A percentile compares a stretch with the other conserved stretches of the same genome.
Conservation (phyloP, 2,888 invertebrate genomes). For the Alviniconcha strummeri region DNA sequence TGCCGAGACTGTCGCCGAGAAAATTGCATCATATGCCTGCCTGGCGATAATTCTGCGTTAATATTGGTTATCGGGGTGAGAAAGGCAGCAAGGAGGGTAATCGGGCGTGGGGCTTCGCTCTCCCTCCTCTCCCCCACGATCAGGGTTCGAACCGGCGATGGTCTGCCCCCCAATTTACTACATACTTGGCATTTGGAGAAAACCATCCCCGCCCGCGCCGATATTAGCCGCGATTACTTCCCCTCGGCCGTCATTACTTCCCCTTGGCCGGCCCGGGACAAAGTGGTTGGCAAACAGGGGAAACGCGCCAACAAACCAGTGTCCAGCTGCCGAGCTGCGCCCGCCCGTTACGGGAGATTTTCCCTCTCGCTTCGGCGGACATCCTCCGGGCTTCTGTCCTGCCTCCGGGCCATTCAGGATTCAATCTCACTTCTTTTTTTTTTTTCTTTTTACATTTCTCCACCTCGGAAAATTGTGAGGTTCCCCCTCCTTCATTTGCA, state of each 20-base stretch:
- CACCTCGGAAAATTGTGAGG: conserved; percentile 25
- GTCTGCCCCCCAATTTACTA: conserved; percentile 32
- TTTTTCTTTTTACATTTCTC: conserved; percentile 15
- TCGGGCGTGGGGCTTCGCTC: conserved; percentile 28
- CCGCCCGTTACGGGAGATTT: conserved; percentile 17
- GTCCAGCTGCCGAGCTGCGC: conserved; percentile 28
- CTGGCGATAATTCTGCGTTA: conserved; percentile 36
- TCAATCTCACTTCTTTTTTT: conserved; percentile 29
- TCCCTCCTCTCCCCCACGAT: background rate
- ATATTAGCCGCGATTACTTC: conserved; percentile 35
- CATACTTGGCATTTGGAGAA: conserved; percentile 25
- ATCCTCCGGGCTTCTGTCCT: background rate
- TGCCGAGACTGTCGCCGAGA: conserved; percentile 28
- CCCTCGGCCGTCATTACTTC: conserved; percentile 35
- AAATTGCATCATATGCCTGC: conserved; percentile 43
- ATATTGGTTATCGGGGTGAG: conserved; percentile 43
- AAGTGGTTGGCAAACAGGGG: conserved; percentile 35
- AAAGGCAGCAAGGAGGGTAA: conserved; percentile 37
- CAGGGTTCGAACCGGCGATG: conserved; percentile 28
- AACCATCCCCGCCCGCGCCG: conserved; percentile 24
- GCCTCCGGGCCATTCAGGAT: conserved; percentile 23
- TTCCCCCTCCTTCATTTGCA: conserved; percentile 28
- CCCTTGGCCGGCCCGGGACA: conserved; percentile 34
- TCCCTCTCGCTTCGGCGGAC: conserved; percentile 28
- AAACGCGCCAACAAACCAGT: conserved; percentile 15